phyloP scores from a whole-genome alignment of 2,113 vertebrate genomes.

The Chloropsis cyanopogon region DNA sequence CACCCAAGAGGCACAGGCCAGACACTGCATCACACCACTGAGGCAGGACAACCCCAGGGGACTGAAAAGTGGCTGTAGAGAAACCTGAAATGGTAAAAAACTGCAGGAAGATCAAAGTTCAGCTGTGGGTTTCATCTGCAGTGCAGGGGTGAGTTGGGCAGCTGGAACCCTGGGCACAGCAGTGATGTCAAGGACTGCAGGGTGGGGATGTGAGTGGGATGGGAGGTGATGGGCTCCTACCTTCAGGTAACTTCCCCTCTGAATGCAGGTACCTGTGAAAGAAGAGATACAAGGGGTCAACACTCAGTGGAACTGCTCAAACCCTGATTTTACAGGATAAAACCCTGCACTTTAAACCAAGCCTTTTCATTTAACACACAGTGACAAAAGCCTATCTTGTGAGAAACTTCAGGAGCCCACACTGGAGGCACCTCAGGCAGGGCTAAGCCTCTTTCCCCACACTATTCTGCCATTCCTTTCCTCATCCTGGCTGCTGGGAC shows the following conservation, averaged over 20 bases:
- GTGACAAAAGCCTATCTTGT: neutral
- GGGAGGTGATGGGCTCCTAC: conserved; percentile 39
- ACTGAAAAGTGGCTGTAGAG: neutral
- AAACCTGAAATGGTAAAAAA: neutral
- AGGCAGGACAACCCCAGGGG: neutral
- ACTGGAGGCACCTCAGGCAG: neutral
- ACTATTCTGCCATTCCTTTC: neutral
- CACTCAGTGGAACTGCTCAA: neutral
- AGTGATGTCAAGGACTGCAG: neutral
- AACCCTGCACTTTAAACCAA: neutral
- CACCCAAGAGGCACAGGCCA: neutral
- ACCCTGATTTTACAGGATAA: neutral
- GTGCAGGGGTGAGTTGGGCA: neutral
- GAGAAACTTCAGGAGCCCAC: neutral
- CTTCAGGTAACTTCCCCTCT: conserved; percentile 65
- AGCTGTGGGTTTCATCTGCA: neutral
- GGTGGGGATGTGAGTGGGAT: neutral
- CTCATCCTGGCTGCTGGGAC: neutral
- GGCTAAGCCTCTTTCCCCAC: neutral
- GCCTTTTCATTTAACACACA: neutral
- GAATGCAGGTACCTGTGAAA: conserved; percentile 65
- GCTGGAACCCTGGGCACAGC: neutral
- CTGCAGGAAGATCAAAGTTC: neutral
- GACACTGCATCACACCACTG: neutral
- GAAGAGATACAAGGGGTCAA: neutral